Evolutionary conservation across 1,140 invertebrate species (phyloP), one percentile per base, ranked within the genome.

Genomic region (Drosophila albomicans): DNA sequence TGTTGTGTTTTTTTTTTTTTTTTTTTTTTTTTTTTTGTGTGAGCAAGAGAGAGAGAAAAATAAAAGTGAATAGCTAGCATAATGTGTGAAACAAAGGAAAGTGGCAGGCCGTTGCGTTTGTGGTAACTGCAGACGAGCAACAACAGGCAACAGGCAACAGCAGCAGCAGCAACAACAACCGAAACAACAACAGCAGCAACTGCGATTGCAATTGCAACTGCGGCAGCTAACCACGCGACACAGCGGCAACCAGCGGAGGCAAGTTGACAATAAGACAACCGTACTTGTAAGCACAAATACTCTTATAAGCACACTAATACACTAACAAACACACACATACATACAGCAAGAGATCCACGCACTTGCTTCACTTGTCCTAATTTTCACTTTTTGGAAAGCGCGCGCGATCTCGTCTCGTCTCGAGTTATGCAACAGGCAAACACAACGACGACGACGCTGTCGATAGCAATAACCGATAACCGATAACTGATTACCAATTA

Each of bases 51-150:
- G 20, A 46, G 45, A 13, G n/a, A 28, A 57, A 59, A 58, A 54
- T 48, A 66, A 68, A 54, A 65, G 75, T 67, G 65, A 46, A 62
- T 7, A 73, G 46, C 28, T 11, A 32, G 67, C 30, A 78, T 71
- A 68, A 87, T 88, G 84, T 84, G 81, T 84, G 67, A 80, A 65
- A 89, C 85, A 88, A 88, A 84, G 85, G 84, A 88, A 88, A 88
- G 84, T 88, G 80, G 80, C 73, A 75, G 70, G 52, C 75, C 48
- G 78, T 69, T 65, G 81, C 78, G 70, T 78, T 73, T 84, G 79
- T 72, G 58, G 78, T 87, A 68, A 82, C 59, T 43, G 66, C 72
- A 70, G 30, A 56, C 41, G 63, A 56, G 69, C 38, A 69, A 11
- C 57, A 57, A 41, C 51, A 35, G 66, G 41, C 64, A 59, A 61